Conservation (phyloP, 1,140 invertebrate species). For the Lepidurus couesii region DNA sequence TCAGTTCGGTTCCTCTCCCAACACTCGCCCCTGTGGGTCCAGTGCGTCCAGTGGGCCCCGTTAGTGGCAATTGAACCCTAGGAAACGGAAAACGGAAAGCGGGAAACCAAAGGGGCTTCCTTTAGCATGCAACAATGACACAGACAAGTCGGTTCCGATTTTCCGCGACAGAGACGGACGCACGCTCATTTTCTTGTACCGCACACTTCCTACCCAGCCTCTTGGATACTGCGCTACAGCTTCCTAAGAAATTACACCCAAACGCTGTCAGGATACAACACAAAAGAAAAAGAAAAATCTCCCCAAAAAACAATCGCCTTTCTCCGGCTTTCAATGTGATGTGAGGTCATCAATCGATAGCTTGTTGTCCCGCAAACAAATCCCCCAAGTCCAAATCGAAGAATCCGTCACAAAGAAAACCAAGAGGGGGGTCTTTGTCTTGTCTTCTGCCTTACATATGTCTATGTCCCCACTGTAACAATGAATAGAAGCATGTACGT, state of each 20-base stretch:
- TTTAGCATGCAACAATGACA: not conserved
- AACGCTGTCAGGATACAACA: not conserved
- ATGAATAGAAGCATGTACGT: not conserved
- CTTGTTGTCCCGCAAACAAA: not conserved
- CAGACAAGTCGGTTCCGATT: constrained; percentile 13
- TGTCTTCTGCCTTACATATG: not conserved
- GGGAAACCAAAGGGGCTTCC: not conserved
- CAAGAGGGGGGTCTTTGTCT: not conserved
- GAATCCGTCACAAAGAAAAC: not conserved
- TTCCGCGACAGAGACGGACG: constrained; percentile 16
- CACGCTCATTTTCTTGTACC: not conserved
- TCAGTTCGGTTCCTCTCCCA: too few species aligned
- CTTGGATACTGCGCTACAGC: not conserved
- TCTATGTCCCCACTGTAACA: not conserved
- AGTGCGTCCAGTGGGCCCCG: not conserved
- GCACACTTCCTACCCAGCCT: not conserved
- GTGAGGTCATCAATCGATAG: constrained; percentile 21
- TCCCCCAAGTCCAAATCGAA: not conserved
- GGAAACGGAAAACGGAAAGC: not conserved
- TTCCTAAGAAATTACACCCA: constrained; percentile 9
- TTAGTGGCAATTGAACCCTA: not conserved
- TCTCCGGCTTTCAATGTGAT: constrained; percentile 19
- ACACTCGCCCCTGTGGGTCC: too few species aligned
- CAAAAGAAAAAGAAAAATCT: not conserved
- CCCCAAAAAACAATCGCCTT: not conserved